These are phyloP conservation scores for Priocnemis perturbator DNA, from an alignment of 2,888 invertebrate genomes.

Conservation along the genomic window DNA sequence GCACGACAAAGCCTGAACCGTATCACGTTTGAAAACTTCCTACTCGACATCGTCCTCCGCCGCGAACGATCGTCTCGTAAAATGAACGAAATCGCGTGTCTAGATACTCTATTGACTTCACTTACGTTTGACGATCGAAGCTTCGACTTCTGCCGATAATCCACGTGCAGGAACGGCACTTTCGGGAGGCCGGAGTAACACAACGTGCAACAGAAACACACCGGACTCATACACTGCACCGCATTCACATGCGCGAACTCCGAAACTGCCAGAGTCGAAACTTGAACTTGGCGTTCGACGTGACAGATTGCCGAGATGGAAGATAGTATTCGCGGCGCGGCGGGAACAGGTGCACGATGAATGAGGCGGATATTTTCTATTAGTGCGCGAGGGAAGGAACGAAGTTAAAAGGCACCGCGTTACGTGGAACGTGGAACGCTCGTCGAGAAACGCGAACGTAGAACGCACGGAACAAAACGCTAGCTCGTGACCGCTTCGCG, in stretches of 20 bases:
- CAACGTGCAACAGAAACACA: conserved; percentile 19
- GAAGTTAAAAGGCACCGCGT: too few species aligned
- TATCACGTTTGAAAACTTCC: too few species aligned
- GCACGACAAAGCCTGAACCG: too few species aligned
- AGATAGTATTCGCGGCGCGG: neutral
- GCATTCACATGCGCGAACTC: conserved; percentile 22
- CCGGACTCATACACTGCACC: conserved; percentile 30
- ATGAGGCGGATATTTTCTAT: too few species aligned
- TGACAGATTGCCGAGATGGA: conserved; percentile 10
- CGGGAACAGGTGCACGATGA: neutral
- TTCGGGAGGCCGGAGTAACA: too few species aligned
- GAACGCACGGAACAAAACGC: conserved; percentile 12
- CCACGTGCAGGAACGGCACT: conserved; percentile 45
- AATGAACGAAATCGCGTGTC: too few species aligned
- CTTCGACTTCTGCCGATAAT: conserved; percentile 40
- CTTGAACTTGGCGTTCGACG: neutral
- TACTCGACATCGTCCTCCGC: too few species aligned
- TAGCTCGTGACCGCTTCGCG: conserved; percentile 48
- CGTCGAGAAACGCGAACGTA: too few species aligned
- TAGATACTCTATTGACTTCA: too few species aligned
- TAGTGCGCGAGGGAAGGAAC: too few species aligned
- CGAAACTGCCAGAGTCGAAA: conserved; percentile 27
- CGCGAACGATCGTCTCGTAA: too few species aligned
- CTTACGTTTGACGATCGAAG: neutral
- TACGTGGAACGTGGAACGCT: too few species aligned